phyloP scores from a whole-genome alignment of 35 echinoderm and acorn worm genomes.

The Heliocidaris tuberculata region DNA sequence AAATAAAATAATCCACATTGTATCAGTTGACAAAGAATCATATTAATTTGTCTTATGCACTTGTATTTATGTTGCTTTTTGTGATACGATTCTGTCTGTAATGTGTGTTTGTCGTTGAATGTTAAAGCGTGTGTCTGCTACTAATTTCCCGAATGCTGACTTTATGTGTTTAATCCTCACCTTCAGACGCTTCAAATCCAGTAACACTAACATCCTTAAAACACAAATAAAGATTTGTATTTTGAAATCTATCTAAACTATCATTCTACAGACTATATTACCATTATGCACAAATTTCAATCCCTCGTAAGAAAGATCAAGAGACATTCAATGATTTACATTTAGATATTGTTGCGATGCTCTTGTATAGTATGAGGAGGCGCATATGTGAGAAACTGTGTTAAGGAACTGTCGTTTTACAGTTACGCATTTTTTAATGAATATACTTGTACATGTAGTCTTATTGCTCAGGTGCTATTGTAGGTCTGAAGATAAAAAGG shows the following conservation, averaged over 20 bases:
- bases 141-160: neutral
- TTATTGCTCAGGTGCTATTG: neutral
- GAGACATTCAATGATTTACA: too few species aligned
- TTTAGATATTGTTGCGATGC: too few species aligned
- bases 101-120: slow-evolving; percentile 2
- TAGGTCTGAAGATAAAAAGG: neutral
- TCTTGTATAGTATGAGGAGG: too few species aligned
- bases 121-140: neutral
- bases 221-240: neutral
- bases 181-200: neutral
- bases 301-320: too few species aligned
- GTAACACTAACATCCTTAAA: neutral
- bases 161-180: neutral
- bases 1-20: neutral
- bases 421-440: too few species aligned
- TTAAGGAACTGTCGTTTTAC: too few species aligned
- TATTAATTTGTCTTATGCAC: neutral
- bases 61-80: neutral
- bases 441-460: neutral
- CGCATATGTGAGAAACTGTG: too few species aligned
- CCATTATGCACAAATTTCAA: too few species aligned
- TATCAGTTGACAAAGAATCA: neutral
- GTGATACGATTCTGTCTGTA: neutral
- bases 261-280: too few species aligned
- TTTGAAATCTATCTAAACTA: neutral